phyloP scores from a whole-genome alignment of 2,797 vertebrate species.

The Crypturellus tataupa region DNA sequence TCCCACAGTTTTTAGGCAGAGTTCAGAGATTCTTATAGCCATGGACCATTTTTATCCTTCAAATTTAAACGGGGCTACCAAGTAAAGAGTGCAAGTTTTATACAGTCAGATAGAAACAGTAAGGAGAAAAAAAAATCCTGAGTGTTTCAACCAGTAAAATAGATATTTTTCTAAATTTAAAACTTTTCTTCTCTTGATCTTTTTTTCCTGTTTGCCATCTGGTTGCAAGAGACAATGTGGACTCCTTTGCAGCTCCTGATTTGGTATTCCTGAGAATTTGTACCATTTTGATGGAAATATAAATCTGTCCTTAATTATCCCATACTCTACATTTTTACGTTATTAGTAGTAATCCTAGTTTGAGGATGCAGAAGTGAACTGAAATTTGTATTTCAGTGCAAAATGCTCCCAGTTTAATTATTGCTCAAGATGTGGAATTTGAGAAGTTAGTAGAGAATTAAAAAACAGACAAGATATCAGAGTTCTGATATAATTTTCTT shows the following conservation, averaged over 20 bases:
- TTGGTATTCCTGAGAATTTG: neutral
- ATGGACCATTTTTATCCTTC: neutral
- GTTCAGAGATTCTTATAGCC: neutral
- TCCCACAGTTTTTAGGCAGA: neutral
- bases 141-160: no score
- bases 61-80: neutral
- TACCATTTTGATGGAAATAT: neutral
- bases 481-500: no score
- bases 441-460: no score
- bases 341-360: no score
- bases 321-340: no score
- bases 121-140: no score
- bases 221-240: no score
- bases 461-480: no score
- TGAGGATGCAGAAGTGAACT: no score
- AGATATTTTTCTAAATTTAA: neutral
- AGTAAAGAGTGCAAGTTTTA: neutral
- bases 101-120: neutral
- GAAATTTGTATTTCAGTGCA: no score
- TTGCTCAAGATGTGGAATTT: no score
- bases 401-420: no score
- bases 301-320: neutral
- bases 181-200: neutral
- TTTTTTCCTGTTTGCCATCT: neutral
- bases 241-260: neutral